phyloP scores from a whole-genome alignment of 1,140 invertebrate genomes.

The Cryptotermes secundus region DNA sequence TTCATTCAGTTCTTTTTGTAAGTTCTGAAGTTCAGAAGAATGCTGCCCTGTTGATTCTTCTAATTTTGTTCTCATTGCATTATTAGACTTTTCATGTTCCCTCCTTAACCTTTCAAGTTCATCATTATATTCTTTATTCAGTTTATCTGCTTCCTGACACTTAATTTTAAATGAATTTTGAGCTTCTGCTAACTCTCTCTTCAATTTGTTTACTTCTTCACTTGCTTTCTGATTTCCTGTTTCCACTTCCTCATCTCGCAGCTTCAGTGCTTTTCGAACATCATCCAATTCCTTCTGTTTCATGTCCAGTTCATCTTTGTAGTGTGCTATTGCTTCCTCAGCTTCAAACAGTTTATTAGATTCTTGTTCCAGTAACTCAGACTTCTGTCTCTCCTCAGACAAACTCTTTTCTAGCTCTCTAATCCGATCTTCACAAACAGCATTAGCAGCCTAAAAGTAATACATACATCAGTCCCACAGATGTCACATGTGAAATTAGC shows the following conservation, averaged over 20 bases:
- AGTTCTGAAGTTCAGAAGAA: constrained; percentile 41
- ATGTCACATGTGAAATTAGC: too few relatives aligned
- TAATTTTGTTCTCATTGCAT: constrained; percentile 47
- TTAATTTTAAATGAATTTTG: constrained; percentile 42
- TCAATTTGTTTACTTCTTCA: constrained; percentile 34
- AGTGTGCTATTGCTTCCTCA: constrained; percentile 51
- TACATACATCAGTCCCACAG: neutral
- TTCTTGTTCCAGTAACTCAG: constrained; percentile 53
- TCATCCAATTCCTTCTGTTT: constrained; percentile 45
- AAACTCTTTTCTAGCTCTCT: constrained; percentile 55
- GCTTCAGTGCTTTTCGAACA: constrained; percentile 46
- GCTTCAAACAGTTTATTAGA: constrained; percentile 56
- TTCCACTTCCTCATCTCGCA: constrained; percentile 40
- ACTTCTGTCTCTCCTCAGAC: constrained; percentile 49
- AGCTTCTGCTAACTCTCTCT: constrained; percentile 3
- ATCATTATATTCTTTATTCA: constrained; percentile 43
- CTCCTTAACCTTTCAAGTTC: constrained; percentile 51
- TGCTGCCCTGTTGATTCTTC: constrained; percentile 44
- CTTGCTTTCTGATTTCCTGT: constrained; percentile 3
- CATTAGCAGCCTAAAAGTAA: constrained; percentile 48
- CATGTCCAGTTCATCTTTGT: constrained; percentile 44
- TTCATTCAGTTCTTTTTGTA: constrained; percentile 43
- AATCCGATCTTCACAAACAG: constrained; percentile 53
- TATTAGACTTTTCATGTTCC: constrained; percentile 52
- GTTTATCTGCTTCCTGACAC: constrained; percentile 39